Evolutionary conservation across 2,113 vertebrate genomes (phyloP).

Genomic region (Hypomesus transpacificus): DNA sequence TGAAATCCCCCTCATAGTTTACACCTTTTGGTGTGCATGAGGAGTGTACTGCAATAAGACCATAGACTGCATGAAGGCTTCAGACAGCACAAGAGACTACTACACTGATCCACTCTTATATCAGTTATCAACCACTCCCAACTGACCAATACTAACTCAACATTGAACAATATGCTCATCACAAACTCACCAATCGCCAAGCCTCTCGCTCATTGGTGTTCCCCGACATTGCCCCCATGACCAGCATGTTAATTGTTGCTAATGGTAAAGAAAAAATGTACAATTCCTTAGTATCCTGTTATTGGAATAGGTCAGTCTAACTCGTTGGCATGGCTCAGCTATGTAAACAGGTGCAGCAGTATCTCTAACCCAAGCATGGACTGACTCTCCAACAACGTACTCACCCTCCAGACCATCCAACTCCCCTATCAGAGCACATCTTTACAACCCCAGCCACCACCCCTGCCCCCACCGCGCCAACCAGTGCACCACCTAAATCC

Average conservation of each 20-base stretch:
- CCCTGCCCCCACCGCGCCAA: constrained; percentile 12
- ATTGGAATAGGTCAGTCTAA: constrained; percentile 5
- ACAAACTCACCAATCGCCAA: neutral
- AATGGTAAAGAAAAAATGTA: too few relatives aligned
- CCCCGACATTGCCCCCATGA: too few relatives aligned
- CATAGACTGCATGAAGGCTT: neutral
- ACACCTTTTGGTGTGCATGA: neutral
- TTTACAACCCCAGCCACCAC: constrained; percentile 51
- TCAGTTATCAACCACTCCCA: neutral
- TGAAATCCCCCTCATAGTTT: neutral
- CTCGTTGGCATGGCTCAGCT: constrained; percentile 39
- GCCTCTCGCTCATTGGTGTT: too few relatives aligned
- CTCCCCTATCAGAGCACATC: constrained; percentile 65
- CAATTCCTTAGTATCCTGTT: too few relatives aligned
- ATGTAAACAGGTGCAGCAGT: constrained; percentile 12
- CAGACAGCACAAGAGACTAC: neutral
- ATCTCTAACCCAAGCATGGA: constrained; percentile 44
- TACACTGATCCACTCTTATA: too few relatives aligned
- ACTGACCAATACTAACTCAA: neutral
- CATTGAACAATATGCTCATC: neutral
- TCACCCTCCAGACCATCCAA: constrained; percentile 42
- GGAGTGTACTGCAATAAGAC: neutral
- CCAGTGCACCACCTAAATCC: constrained; percentile 47
- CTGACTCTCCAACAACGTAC: constrained; percentile 10
- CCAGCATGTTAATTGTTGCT: too few relatives aligned